These are phyloP conservation scores for Syritta pipiens DNA, from an alignment of 2,888 invertebrate species.

Conservation along the genomic window DNA sequence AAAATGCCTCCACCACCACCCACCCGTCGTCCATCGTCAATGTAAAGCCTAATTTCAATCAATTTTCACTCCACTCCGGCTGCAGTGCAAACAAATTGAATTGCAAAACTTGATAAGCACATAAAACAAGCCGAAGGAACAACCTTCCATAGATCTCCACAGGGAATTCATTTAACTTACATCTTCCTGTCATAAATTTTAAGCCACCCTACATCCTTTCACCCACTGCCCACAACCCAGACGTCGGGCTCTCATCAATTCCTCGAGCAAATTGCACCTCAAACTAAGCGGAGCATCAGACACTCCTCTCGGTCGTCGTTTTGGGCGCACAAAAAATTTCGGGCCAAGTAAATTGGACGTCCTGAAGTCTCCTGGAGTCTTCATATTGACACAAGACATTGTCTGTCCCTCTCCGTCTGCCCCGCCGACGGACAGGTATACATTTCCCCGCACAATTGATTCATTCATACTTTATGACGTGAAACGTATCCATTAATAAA, in stretches of 20 bases:
- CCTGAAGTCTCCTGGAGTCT: too few species aligned
- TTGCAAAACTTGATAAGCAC: neutral
- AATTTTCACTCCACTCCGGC: neutral
- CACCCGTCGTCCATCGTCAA: too few species aligned
- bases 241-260: neutral
- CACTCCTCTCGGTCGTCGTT: too few species aligned
- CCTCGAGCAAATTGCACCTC: slow-evolving; percentile 4
- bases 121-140: slow-evolving; percentile 20
- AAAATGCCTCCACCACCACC: too few species aligned
- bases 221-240: neutral
- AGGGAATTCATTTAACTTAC: slow-evolving; percentile 25
- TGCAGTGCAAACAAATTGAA: slow-evolving; percentile 30
- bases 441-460: slow-evolving; percentile 40
- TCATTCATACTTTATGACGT: slow-evolving; percentile 58
- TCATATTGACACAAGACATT: slow-evolving; percentile 10
- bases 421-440: slow-evolving; percentile 5
- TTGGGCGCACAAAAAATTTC: too few species aligned
- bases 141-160: slow-evolving; percentile 47
- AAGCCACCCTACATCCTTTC: neutral
- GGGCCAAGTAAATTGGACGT: neutral
- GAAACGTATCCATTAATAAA: slow-evolving; percentile 57
- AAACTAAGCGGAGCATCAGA: too few species aligned
- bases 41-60: neutral
- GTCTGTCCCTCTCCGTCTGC: slow-evolving; percentile 15
- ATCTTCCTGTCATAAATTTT: slow-evolving; percentile 18